Conservation (phyloP, 2,113 vertebrate genomes). For the Sorex araneus region DNA sequence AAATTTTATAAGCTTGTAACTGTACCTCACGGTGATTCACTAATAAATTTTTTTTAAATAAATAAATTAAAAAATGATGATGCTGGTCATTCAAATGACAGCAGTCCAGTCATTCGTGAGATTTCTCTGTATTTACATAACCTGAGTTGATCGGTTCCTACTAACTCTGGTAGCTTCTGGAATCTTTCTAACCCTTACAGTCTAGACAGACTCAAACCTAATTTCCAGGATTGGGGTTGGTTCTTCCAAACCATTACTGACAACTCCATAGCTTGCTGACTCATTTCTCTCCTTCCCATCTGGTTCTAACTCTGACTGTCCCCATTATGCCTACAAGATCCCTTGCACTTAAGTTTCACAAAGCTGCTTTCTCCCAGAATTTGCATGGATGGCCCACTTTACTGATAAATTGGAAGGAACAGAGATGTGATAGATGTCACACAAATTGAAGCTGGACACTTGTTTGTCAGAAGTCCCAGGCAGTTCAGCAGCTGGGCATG, state of each 20-base stretch:
- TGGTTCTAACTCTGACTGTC: not conserved
- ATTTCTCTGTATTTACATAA: not conserved
- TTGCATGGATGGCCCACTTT: not conserved
- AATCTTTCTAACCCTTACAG: not conserved
- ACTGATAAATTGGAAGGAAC: not conserved
- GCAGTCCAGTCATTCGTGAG: not conserved
- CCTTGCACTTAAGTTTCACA: not conserved
- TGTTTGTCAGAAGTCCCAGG: not conserved
- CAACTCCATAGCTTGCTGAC: not conserved
- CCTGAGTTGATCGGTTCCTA: not conserved
- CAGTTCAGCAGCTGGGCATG: not conserved
- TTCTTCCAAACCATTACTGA: not conserved
- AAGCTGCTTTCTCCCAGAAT: not conserved
- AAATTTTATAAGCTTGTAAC: no score
- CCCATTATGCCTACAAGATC: not conserved
- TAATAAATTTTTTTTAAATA: no score
- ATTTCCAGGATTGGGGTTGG: not conserved
- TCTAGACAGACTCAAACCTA: not conserved
- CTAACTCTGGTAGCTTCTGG: not conserved
- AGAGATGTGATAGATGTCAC: not conserved
- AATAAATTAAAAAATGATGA: no score
- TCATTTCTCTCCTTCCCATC: conserved; percentile 19
- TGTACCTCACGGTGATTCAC: no score
- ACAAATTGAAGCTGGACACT: not conserved
- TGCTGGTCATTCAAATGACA: not conserved